Evolutionary conservation across 2,888 invertebrate genomes (phyloP), one percentile per base, ranked within the genome.

Genomic region (Drosophila mulleri): DNA sequence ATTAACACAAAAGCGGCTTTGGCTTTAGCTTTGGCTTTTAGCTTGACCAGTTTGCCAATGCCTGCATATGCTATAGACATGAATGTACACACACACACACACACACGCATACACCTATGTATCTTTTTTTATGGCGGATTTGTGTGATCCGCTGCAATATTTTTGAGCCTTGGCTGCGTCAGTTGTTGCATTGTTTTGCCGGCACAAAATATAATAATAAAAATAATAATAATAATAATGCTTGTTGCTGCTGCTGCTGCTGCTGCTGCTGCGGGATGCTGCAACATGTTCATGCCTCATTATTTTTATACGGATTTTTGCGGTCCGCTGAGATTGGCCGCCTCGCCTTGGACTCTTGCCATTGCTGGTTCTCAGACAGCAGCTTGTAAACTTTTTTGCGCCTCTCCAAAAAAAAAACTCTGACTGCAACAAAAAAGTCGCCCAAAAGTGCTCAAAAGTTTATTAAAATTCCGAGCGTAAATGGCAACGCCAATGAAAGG

Each of bases 61-160:
- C 44, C 50, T 59, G 67, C 59, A 59, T 37, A 66, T 47, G 58
- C 58, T 45, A 58, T 23, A n/a, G 59, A 11, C 48, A 47, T 39
- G 47, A n/a, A 26, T 23, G n/a, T 54, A 52, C 32, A 32, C 5
- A 50, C 44, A 53, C 39, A 45, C 9, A 26, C 23, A 52, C 8
- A 32, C 23, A 35, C 42, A 14, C 35, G 23, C 42, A 53, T 58
- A 14, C 35, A 26, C 42, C 52, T 58, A 67, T 72, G 57, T 57
- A 37, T 57, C 29, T 29, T 29, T 81, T 83, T 91, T 91, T 91
- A 91, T 90, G 89, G 90, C 84, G 88, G 90, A 91, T 91, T 91
- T 91, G 89, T 91, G 88, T 91, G 91, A 91, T 91, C 90, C 89
- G 88, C 82, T 91, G 90, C 90, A 89, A 84, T 89, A 77, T 83